Evolutionary conservation across 2,888 invertebrate genomes (phyloP).

Genomic region (Drosophila borborema): DNA sequence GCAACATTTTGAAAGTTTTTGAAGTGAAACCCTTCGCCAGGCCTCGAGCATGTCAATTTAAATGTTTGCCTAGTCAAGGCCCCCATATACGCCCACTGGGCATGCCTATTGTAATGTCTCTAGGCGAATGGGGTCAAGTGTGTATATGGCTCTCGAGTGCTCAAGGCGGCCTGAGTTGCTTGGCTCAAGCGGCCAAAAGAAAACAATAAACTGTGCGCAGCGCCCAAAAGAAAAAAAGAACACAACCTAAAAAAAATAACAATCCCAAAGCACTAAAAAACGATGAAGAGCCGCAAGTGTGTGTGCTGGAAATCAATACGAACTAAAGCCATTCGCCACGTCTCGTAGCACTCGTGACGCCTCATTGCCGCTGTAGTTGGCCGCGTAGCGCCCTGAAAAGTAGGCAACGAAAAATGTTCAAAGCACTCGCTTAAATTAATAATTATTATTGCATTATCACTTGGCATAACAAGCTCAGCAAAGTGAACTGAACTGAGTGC

Average conservation of each 20-base stretch:
- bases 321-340: conserved; percentile 54
- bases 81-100: conserved; percentile 22
- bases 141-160: conserved; percentile 71
- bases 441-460: conserved; percentile 25
- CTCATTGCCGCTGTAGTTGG: conserved; percentile 33
- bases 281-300: conserved; percentile 10
- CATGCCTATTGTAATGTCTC: conserved; percentile 64
- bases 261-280: conserved; percentile 8
- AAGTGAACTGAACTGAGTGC: conserved; percentile 18
- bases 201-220: conserved; percentile 73
- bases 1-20: conserved; percentile 57
- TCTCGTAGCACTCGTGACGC: conserved; percentile 45
- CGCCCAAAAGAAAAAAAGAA: conserved; percentile 42
- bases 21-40: conserved; percentile 25
- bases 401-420: conserved; percentile 55
- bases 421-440: conserved; percentile 21
- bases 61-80: conserved; percentile 45
- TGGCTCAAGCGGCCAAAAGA: conserved; percentile 54
- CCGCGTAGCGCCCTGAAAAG: conserved; percentile 40
- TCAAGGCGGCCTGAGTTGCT: conserved; percentile 55
- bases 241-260: conserved; percentile 1
- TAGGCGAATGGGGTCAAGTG: conserved; percentile 71
- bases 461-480: background rate
- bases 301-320: conserved; percentile 62
- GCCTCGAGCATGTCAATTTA: conserved; percentile 51